Conservation (phyloP, 2,113 vertebrate genomes). For the Cavia porcellus region DNA sequence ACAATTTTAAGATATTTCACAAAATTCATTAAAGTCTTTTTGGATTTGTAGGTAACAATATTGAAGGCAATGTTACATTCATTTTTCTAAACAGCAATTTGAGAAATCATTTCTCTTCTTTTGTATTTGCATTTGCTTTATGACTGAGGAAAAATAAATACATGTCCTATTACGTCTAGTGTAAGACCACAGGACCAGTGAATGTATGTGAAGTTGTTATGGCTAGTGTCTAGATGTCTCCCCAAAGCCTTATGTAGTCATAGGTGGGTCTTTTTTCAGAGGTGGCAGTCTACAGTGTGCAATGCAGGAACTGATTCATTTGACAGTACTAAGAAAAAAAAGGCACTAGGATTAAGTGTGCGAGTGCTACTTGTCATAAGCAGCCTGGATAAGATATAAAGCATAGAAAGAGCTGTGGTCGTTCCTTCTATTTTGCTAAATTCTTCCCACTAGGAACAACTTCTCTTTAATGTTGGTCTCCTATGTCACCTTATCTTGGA, state of each 20-base stretch:
- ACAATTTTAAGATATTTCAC: neutral
- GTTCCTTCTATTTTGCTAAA: neutral
- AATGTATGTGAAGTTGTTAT: too few relatives aligned
- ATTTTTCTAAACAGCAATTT: neutral
- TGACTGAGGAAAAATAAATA: slow-evolving; percentile 79
- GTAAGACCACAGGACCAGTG: slow-evolving; percentile 41
- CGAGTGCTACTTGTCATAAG: neutral
- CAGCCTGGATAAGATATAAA: neutral
- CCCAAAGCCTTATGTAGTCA: neutral
- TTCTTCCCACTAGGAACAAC: neutral
- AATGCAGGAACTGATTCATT: neutral
- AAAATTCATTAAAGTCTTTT: neutral
- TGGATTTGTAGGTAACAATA: neutral
- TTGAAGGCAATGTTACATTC: neutral
- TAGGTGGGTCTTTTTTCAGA: neutral
- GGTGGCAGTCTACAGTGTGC: neutral
- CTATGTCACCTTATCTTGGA: neutral
- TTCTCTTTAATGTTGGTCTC: neutral
- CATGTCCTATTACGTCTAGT: slow-evolving; percentile 67
- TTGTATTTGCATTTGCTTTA: slow-evolving; percentile 70
- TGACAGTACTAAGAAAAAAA: neutral
- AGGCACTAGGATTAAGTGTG: neutral
- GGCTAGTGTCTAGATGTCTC: neutral
- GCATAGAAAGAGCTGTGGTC: neutral
- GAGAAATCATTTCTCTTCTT: neutral